Evolutionary conservation across 2,113 vertebrate genomes (phyloP).

Genomic region (Campylomormyrus tamandua): DNA sequence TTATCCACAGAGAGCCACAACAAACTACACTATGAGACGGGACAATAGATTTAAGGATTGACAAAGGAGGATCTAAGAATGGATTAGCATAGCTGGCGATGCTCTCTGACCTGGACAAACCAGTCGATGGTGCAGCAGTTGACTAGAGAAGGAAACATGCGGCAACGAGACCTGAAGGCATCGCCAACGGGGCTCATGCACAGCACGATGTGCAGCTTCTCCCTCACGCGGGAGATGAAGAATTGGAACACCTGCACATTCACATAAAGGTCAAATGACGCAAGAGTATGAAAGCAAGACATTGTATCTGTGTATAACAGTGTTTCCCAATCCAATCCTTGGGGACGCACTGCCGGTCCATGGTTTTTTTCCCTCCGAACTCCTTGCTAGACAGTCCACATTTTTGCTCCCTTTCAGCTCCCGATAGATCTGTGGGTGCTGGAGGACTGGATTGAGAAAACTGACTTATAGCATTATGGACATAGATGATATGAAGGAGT

Average conservation of each 20-base stretch:
- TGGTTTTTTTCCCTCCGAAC: too few relatives aligned
- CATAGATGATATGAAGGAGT: not conserved
- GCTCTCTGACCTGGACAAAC: constrained; percentile 68
- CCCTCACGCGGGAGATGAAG: constrained; percentile 69
- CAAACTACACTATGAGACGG: not conserved
- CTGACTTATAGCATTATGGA: not conserved
- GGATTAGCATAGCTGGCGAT: not conserved
- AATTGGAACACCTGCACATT: constrained; percentile 66
- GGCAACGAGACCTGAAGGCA: constrained; percentile 70
- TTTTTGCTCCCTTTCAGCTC: too few relatives aligned
- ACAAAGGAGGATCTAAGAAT: not conserved
- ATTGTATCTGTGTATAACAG: not conserved
- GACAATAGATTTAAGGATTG: not conserved
- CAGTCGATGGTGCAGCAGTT: constrained; percentile 79
- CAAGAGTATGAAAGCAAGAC: not conserved
- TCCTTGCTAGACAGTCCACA: too few relatives aligned
- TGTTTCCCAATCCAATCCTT: too few relatives aligned
- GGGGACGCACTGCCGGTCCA: too few relatives aligned
- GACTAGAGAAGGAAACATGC: constrained; percentile 78
- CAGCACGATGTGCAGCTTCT: constrained; percentile 75
- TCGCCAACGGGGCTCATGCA: constrained; percentile 77
- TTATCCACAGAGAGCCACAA: not conserved
- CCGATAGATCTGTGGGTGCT: too few relatives aligned
- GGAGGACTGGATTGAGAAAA: too few relatives aligned
- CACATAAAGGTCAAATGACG: not conserved